Evolutionary conservation across 1,140 invertebrate genomes (phyloP).

Genomic region (Polypedilum vanderplanki): DNA sequence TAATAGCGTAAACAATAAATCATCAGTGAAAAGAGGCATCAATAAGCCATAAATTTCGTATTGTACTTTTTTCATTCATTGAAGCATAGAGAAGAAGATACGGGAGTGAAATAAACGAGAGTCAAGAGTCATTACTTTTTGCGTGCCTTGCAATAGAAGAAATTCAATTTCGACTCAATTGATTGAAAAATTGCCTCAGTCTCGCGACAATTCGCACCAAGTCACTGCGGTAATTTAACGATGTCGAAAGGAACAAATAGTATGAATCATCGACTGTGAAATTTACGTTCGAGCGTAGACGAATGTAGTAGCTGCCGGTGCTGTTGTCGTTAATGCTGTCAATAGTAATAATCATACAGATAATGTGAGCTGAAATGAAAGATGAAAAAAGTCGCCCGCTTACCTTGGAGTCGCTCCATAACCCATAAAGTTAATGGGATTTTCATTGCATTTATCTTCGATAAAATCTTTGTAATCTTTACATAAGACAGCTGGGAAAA

Average conservation of each 20-base stretch:
- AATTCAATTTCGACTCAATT: slow-evolving; percentile 5
- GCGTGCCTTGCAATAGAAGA: not conserved
- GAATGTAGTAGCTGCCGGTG: not conserved
- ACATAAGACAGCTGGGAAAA: slow-evolving; percentile 14
- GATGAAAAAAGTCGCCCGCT: not conserved
- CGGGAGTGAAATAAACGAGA: no score
- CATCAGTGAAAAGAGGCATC: no score
- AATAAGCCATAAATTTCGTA: no score
- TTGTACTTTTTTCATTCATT: no score
- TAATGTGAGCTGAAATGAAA: not conserved
- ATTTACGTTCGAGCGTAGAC: not conserved
- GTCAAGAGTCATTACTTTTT: no score
- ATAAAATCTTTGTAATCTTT: slow-evolving; percentile 21
- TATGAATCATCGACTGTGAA: slow-evolving; percentile 4
- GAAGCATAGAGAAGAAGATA: no score
- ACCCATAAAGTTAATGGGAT: slow-evolving; percentile 17
- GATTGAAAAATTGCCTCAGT: slow-evolving; percentile 11
- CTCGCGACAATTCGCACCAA: not conserved
- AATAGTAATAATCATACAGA: not conserved
- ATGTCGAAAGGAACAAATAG: not conserved
- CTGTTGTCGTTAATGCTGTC: no score
- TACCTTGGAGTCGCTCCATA: not conserved
- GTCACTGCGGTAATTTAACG: slow-evolving; percentile 10
- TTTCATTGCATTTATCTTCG: slow-evolving; percentile 23
- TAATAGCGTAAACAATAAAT: no score